Percentiles rank a stretch among this genome's conserved stretches.
Conservation (phyloP, 1,140 invertebrate species). For the Lycorma delicatula region DNA sequence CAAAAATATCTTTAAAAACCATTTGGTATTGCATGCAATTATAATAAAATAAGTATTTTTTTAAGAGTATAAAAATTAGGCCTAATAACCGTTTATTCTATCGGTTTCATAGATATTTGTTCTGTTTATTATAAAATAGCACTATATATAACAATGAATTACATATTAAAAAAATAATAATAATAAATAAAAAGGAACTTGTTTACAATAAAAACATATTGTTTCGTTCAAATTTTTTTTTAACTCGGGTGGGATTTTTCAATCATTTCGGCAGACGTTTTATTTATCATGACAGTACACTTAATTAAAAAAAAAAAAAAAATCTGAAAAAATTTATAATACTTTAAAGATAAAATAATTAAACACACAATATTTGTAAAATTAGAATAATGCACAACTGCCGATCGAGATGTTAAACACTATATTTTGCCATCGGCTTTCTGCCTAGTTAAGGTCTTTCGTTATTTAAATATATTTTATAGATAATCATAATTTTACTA, state of each 20-base stretch:
- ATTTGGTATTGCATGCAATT: not conserved
- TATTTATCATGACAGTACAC: slow-evolving; percentile 9
- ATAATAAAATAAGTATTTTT: not conserved
- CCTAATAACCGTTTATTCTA: not conserved
- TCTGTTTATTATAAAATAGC: not conserved
- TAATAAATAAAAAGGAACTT: slow-evolving; percentile 15
- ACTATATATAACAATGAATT: too few species aligned
- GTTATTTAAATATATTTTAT: not conserved
- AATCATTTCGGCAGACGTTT: slow-evolving; percentile 4
- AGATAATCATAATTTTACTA: not conserved
- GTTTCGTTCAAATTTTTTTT: slow-evolving; percentile 8
- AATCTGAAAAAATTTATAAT: not conserved
- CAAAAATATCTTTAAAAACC: not conserved
- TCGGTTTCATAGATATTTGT: not conserved
- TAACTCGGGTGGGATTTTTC: slow-evolving; percentile 11
- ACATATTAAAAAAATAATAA: too few species aligned
- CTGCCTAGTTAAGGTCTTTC: slow-evolving; percentile 8
- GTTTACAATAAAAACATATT: slow-evolving; percentile 17
- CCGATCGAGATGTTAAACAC: not conserved
- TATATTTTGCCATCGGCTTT: not conserved
- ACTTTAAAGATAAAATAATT: not conserved
- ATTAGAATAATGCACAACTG: not conserved
- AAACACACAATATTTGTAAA: not conserved
- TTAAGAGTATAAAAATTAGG: not conserved
- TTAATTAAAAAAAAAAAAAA: not conserved